Evolutionary conservation across 2,888 invertebrate genomes (phyloP).

Genomic region (Empis livida): DNA sequence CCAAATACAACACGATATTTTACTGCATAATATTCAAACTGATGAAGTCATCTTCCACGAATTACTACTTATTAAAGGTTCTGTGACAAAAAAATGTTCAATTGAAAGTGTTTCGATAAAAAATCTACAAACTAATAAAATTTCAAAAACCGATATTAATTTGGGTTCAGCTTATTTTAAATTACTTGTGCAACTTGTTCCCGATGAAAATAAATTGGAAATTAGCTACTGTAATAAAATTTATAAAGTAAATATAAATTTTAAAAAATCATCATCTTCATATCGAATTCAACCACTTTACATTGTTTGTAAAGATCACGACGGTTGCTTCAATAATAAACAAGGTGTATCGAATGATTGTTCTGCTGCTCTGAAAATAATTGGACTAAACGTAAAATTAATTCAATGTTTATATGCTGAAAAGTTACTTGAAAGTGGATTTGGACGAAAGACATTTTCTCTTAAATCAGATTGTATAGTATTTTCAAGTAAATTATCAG

Average conservation of each 20-base stretch:
- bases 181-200: slow-evolving; percentile 22
- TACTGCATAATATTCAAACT: slow-evolving; percentile 23
- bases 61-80: slow-evolving; percentile 28
- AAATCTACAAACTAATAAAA: slow-evolving; percentile 3
- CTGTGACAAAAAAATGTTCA: slow-evolving; percentile 19
- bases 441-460: slow-evolving; percentile 64
- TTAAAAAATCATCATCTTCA: slow-evolving; percentile 10
- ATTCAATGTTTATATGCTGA: slow-evolving; percentile 80
- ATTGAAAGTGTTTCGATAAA: background rate
- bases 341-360: slow-evolving; percentile 25
- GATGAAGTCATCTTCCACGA: slow-evolving; percentile 24
- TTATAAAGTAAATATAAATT: slow-evolving; percentile 4
- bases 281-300: slow-evolving; percentile 51
- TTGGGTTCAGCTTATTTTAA: slow-evolving; percentile 25
- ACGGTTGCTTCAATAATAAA: slow-evolving; percentile 59
- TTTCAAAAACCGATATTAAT: slow-evolving; percentile 10
- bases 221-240: slow-evolving; percentile 1
- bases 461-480: slow-evolving; percentile 60
- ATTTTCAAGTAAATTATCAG: slow-evolving; percentile 58
- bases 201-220: slow-evolving; percentile 5
- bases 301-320: slow-evolving; percentile 66
- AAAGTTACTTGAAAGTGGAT: slow-evolving; percentile 67
- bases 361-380: slow-evolving; percentile 62
- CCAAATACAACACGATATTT: slow-evolving; percentile 17
- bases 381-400: slow-evolving; percentile 62